These are phyloP conservation scores for Halocynthia roretzi DNA, from an alignment of 23 tunicate species.

Conservation along the genomic window DNA sequence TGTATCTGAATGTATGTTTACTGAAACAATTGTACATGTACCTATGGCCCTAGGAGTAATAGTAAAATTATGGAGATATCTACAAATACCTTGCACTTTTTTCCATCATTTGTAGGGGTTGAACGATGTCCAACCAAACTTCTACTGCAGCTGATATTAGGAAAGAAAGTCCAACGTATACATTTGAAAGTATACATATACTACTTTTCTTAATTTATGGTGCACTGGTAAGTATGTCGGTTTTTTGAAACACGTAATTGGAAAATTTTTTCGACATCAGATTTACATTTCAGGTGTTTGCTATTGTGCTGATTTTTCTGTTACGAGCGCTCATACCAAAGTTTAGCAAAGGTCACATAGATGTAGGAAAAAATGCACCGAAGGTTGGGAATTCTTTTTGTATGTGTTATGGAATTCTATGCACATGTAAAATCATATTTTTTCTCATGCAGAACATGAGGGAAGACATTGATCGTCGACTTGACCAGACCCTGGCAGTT, in stretches of 20 bases:
- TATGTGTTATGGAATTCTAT: background rate
- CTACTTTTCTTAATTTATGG: slow-evolving; percentile 67
- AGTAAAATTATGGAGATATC: no score
- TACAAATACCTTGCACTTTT: no score
- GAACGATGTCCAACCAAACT: no score
- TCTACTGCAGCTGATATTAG: no score
- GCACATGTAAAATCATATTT: background rate
- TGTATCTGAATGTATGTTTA: no score
- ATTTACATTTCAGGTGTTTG: slow-evolving; percentile 28
- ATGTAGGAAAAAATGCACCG: slow-evolving; percentile 36
- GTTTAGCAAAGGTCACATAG: slow-evolving; percentile 24
- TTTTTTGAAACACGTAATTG: background rate
- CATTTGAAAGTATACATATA: slow-evolving; percentile 6
- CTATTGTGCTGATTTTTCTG: slow-evolving; percentile 31
- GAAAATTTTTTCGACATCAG: background rate
- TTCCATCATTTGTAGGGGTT: no score
- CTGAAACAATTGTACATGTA: no score
- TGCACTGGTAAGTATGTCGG: slow-evolving; percentile 32
- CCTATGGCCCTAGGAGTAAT: no score
- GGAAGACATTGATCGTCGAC: slow-evolving; percentile 18
- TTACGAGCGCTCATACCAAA: slow-evolving; percentile 25
- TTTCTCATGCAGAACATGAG: slow-evolving; percentile 21
- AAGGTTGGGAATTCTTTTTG: slow-evolving; percentile 22
- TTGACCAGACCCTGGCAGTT: slow-evolving; percentile 39
- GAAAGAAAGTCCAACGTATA: no score